Conservation (phyloP, 1,140 invertebrate genomes). For the Eriosoma lanigerum region DNA sequence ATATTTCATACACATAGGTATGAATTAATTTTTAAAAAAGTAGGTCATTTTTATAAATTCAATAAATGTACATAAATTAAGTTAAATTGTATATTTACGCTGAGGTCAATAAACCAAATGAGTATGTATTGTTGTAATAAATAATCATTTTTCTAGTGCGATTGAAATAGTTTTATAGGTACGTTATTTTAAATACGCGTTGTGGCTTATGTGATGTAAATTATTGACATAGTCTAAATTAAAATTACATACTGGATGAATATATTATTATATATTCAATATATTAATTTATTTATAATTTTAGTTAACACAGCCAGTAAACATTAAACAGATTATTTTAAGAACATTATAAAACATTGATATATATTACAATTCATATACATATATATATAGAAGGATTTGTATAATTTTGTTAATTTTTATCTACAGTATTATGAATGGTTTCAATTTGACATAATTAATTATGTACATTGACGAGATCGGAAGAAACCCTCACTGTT, state of each 20-base stretch:
- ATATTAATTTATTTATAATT: too few relatives aligned
- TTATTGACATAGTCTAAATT: background rate
- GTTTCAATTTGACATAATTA: too few relatives aligned
- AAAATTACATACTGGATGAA: constrained; percentile 7
- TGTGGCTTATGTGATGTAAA: background rate
- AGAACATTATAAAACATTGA: too few relatives aligned
- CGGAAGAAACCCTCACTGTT: too few relatives aligned
- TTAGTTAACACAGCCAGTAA: too few relatives aligned
- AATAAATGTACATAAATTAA: constrained; percentile 30
- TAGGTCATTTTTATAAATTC: constrained; percentile 27
- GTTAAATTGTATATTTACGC: constrained; percentile 12
- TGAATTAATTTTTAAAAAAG: background rate
- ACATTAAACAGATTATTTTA: too few relatives aligned
- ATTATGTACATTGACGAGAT: too few relatives aligned
- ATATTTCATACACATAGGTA: background rate
- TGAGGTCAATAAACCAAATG: constrained; percentile 26
- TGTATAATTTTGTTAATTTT: too few relatives aligned
- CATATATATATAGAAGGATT: too few relatives aligned
- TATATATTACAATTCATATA: too few relatives aligned
- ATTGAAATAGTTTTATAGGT: constrained; percentile 15
- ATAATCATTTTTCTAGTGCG: constrained; percentile 17
- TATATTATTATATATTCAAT: constrained; percentile 24
- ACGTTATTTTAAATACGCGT: constrained; percentile 10
- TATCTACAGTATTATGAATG: too few relatives aligned
- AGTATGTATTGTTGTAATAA: constrained; percentile 18